A percentile compares a stretch with the other conserved stretches of the same genome.
Conservation (phyloP, 2,888 invertebrate species). For the Heliconius charithonia region DNA sequence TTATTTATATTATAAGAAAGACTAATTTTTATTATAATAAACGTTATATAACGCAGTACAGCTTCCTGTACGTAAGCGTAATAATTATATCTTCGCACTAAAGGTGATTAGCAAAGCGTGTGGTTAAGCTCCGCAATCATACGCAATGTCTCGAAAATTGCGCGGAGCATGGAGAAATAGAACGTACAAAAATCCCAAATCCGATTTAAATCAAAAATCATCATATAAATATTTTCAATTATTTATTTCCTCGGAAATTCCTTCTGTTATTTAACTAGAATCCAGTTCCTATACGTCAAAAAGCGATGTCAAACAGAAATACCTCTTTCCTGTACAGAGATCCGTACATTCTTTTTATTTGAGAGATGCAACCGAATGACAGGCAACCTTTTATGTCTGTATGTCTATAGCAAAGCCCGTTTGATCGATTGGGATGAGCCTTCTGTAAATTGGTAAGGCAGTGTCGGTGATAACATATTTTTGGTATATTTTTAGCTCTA, state of each 20-base stretch:
- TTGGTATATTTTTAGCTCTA: neutral
- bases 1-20: constrained; percentile 9
- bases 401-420: constrained; percentile 35
- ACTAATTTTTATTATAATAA: neutral
- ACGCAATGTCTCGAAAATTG: too few species aligned
- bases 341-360: constrained; percentile 28
- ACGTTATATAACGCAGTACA: neutral
- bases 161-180: too few species aligned
- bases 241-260: too few species aligned
- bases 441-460: constrained; percentile 25
- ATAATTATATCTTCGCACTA: neutral
- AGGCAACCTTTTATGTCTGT: constrained; percentile 26
- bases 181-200: too few species aligned
- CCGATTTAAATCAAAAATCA: neutral
- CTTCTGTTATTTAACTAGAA: neutral
- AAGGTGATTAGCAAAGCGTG: too few species aligned
- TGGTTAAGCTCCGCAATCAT: too few species aligned
- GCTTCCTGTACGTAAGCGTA: neutral
- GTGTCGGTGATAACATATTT: constrained; percentile 7
- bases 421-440: constrained; percentile 40
- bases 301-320: constrained; percentile 19
- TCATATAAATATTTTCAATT: neutral
- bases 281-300: neutral
- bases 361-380: constrained; percentile 28
- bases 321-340: constrained; percentile 13